phyloP scores from a whole-genome alignment of 2,888 invertebrate species.

The Lithophane leautieri region DNA sequence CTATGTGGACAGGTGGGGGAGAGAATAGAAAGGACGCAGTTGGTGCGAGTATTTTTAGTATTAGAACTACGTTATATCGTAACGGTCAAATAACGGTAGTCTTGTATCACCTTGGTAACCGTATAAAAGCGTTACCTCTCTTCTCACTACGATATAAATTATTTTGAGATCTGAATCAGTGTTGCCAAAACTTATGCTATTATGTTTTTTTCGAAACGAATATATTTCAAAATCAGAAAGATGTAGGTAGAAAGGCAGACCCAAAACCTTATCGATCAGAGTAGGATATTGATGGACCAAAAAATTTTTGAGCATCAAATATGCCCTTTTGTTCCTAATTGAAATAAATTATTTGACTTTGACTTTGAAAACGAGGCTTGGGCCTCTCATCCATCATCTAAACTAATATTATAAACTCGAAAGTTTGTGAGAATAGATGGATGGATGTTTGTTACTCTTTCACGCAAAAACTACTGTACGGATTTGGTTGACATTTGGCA shows the following conservation, averaged over 20 bases:
- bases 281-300: not conserved
- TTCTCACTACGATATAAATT: not conserved
- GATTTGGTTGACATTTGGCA: too few relatives aligned
- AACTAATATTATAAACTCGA: too few relatives aligned
- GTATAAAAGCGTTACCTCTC: not conserved
- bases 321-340: too few relatives aligned
- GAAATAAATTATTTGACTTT: too few relatives aligned
- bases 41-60: conserved; percentile 42
- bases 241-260: not conserved
- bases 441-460: too few relatives aligned
- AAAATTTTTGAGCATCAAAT: too few relatives aligned
- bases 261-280: not conserved
- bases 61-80: conserved; percentile 32
- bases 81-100: conserved; percentile 38
- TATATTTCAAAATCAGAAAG: not conserved
- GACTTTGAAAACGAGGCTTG: too few relatives aligned
- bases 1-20: conserved; percentile 33
- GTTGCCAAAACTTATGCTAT: not conserved
- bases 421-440: too few relatives aligned
- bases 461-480: too few relatives aligned
- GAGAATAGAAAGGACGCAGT: conserved; percentile 40
- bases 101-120: not conserved
- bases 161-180: not conserved
- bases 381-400: too few relatives aligned
- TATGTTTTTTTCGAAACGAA: not conserved